phyloP scores from a whole-genome alignment of 1,140 invertebrate species.

The Battus philenor region DNA sequence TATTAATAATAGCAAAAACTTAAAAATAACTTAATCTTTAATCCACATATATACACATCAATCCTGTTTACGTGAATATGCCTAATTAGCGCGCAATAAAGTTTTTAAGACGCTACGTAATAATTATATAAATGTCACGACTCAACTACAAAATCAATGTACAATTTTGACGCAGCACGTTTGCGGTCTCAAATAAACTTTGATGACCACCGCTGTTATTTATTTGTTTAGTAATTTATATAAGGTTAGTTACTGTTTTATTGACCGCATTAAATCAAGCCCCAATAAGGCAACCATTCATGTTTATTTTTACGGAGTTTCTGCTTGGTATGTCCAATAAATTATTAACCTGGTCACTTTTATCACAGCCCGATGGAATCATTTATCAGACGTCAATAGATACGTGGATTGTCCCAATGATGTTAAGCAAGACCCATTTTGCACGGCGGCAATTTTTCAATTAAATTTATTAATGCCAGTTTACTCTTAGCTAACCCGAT shows the following conservation, averaged over 20 bases:
- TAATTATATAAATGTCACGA: slow-evolving; percentile 23
- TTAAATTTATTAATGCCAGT: slow-evolving; percentile 3
- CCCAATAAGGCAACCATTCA: slow-evolving; percentile 74
- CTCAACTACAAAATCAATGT: slow-evolving; percentile 37
- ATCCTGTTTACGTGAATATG: neutral
- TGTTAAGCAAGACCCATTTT: slow-evolving; percentile 9
- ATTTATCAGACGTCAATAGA: slow-evolving; percentile 57
- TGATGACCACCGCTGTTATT: slow-evolving; percentile 69
- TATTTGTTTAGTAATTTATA: slow-evolving; percentile 76
- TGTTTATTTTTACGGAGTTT: slow-evolving; percentile 75
- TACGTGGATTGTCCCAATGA: slow-evolving; percentile 38
- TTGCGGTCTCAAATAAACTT: slow-evolving; percentile 49
- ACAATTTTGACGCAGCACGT: slow-evolving; percentile 42
- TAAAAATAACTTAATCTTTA: too few relatives aligned
- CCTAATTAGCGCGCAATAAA: slow-evolving; percentile 12
- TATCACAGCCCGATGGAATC: slow-evolving; percentile 62
- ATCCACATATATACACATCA: too few relatives aligned
- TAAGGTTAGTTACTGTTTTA: slow-evolving; percentile 75
- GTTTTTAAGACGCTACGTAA: slow-evolving; percentile 5
- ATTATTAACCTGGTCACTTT: slow-evolving; percentile 72
- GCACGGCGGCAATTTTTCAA: neutral
- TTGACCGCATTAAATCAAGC: slow-evolving; percentile 72
- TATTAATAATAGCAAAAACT: neutral
- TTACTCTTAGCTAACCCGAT: neutral
- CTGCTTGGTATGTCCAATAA: slow-evolving; percentile 70